Evolutionary conservation across 2,113 vertebrate genomes (phyloP), one percentile per base, ranked within the genome.

Genomic region (Pachypanchax playfairii): DNA sequence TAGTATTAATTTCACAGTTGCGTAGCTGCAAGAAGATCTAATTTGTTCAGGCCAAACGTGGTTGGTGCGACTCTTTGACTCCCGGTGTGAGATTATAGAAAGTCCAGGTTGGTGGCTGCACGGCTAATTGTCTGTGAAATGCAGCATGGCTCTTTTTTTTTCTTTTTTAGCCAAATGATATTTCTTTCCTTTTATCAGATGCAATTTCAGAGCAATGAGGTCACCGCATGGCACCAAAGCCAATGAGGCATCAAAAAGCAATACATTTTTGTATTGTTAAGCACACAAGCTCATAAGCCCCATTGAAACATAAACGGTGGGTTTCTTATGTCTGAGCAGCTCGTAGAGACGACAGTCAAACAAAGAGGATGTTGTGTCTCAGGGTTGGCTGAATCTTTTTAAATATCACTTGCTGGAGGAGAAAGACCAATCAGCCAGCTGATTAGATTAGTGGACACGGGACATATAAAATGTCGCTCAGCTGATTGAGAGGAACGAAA

Each of bases 1-100:
- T 83, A 80, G 66, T 88, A 85, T 84, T 90, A 74, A 91, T 91
- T 89, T 92, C 87, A 91, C 89, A 92, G 89, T 72, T 86, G 81
- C 81, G 74, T 81, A 81, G 65, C 82, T 87, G 83, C 75, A 82
- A 79, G 77, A 78, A 80, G 73, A 83, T 89, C 87, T 89, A 77
- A 90, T 89, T 90, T 88, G 75, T 79, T 85, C 72, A 9, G 63
- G 65, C 72, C 66, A 84, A 87, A 85, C 70, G 79, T 71, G 78
- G 62, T 75, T 74, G 68, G 22, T 59, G 59, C 66, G 59, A 73
- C 74, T 82, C 66, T 75, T 71, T 89, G 85, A 82, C 74, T 82
- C 36, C 22, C 59, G 63, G 52, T 62, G 68, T 57, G 55, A 76
- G 26, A 72, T 18, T 47, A 72, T 72, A 83, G 72, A 82, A 80